Evolutionary conservation across 2,113 vertebrate species (phyloP).

Genomic region (Paramormyrops kingsleyae): DNA sequence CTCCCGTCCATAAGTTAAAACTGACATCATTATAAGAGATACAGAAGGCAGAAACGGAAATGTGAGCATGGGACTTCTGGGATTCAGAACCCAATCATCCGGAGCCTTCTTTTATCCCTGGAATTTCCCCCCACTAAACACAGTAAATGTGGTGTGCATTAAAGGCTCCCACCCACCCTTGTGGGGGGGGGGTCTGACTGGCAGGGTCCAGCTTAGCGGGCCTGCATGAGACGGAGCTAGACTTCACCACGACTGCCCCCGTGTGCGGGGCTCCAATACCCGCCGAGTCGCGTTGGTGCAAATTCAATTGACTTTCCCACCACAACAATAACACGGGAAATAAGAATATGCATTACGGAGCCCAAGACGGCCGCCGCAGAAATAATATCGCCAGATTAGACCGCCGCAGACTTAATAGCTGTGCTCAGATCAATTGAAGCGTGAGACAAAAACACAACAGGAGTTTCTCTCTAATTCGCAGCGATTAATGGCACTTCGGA

Average conservation of each 20-base stretch:
- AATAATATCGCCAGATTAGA: conserved; percentile 9
- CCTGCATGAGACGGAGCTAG: conserved; percentile 2
- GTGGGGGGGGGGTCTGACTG: conserved; percentile 7
- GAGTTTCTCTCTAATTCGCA: not conserved
- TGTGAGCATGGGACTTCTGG: conserved; percentile 20
- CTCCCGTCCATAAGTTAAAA: conserved; percentile 23
- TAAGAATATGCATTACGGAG: not conserved
- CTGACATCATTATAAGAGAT: conserved; percentile 32
- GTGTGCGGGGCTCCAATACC: conserved; percentile 4
- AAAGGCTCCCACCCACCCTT: conserved; percentile 25
- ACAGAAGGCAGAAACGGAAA: not conserved
- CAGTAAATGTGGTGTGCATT: conserved; percentile 29
- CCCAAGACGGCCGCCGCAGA: not conserved
- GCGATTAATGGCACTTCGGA: not conserved
- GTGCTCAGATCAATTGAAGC: not conserved
- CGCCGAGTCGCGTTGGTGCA: not conserved
- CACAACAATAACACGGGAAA: not conserved
- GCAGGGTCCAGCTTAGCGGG: conserved; percentile 13
- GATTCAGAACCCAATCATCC: conserved; percentile 31
- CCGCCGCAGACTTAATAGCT: not conserved
- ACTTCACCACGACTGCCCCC: conserved; percentile 22
- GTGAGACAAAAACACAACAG: conserved; percentile 2
- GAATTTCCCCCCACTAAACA: conserved; percentile 31
- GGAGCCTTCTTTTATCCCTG: conserved; percentile 34
- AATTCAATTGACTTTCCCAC: conserved; percentile 10